Evolutionary conservation across 2,797 vertebrate genomes (phyloP), one percentile per base, ranked within the genome.

Genomic region (Nannoperca obscura): DNA sequence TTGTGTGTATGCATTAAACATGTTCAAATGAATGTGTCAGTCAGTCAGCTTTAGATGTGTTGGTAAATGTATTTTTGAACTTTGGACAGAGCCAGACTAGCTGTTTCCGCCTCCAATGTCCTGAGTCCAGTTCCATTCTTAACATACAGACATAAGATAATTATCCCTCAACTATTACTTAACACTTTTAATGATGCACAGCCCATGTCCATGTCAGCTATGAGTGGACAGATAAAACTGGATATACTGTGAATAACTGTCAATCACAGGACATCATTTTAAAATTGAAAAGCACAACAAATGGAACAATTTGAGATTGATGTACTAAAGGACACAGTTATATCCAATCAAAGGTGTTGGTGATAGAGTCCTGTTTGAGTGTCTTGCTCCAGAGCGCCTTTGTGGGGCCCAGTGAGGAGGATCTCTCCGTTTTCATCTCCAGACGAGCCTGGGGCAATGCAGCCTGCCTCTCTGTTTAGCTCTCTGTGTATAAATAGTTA

Each of bases 401-500:
- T 32, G 2, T 20, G 61, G 54, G 71, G 42, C 68, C 76, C 44
- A 11, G 46, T 58, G 27, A 63, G 47, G 49, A 80, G 76, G 55
- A 59, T 66, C 63, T 63, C 71, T 78, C 55, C 24, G 9, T 73
- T 66, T 80, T 77, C 78, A 65, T 71, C 52, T 81, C 34, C 61
- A 57, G 54, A 74, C 64, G 12, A 40, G 63, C 83, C 80, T 12
- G 38, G 49, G 71, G 82, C 79, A 12, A 63, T 70, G 71, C 75
- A 81, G 86, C 70, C 79, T 67, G 84, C 80, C 69, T 77, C 71
- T 89, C 86, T 91, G 89, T 93, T 91, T 92, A 84, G 55, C 36
- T 50, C 63, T 76, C 60, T 42, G 68, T 85, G 83, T 91, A 88
- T 87, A 90, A 88, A 88, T 74, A 79, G 69, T 80, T 14, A 55